Conservation (phyloP, 2,797 vertebrate genomes). For the Sardinella longiceps region DNA sequence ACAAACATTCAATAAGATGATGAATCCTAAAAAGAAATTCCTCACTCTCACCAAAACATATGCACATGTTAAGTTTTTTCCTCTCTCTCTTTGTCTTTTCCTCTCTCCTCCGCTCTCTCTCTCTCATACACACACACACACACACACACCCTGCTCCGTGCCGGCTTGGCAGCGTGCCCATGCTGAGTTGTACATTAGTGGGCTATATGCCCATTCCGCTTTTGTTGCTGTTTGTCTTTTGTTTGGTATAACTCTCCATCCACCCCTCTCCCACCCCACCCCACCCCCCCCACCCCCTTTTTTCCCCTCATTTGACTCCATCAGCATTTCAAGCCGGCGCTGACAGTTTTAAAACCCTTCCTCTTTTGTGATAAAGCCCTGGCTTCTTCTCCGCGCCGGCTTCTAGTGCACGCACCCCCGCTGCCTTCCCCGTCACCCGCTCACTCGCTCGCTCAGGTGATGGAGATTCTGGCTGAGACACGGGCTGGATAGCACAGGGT, state of each 20-base stretch:
- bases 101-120: not conserved
- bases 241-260: not conserved
- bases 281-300: too few relatives aligned
- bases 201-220: not conserved
- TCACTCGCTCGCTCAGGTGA: not conserved
- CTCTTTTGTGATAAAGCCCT: conserved; percentile 31
- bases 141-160: not conserved
- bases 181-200: conserved; percentile 1
- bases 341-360: conserved; percentile 31
- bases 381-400: not conserved
- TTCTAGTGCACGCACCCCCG: not conserved
- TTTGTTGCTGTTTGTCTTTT: conserved; percentile 22
- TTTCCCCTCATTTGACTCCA: conserved; percentile 6
- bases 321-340: not conserved
- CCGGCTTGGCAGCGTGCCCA: not conserved
- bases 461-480: not conserved
- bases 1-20: too few relatives aligned
- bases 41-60: too few relatives aligned
- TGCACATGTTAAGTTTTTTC: too few relatives aligned
- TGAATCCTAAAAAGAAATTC: too few relatives aligned
- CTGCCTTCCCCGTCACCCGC: not conserved
- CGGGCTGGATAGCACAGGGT: not conserved
- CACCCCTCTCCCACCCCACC: too few relatives aligned
- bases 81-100: too few relatives aligned
- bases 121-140: not conserved